Evolutionary conservation across 2,888 invertebrate genomes (phyloP), one percentile per base, ranked within the genome.

Genomic region (Scelioninae gen. 1): DNA sequence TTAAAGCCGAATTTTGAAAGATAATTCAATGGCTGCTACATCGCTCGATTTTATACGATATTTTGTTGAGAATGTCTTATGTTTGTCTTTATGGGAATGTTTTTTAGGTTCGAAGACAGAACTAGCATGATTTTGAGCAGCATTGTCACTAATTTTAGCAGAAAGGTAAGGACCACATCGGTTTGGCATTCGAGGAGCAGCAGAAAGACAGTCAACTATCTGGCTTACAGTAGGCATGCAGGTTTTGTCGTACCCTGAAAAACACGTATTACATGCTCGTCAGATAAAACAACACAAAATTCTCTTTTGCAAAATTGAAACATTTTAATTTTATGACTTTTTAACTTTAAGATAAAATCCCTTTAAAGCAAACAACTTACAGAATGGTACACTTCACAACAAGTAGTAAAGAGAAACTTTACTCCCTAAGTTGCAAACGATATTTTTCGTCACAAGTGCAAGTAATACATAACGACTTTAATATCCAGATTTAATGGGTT

Each of bases 171-270:
- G 88, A 86, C 91, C 89, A 88, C 91, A 88, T 90, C 90, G 90
- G 87, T 90, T 90, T 87, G 90, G 90, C 89, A 91, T 89, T 86
- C 87, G 89, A 90, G 87, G 91, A 90, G 89, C 91, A 89, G 91
- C 90, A 88, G 90, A 88, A 86, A 90, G 90, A 91, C 90, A 89
- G 90, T 91, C 90, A 91, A 91, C 91, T 90, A 91, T 90, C 90
- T 91, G 90, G 91, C 89, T 91, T 94, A 94, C 92, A 93, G 93
- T 92, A 94, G 94, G 93, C 94, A 94, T 94, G 94, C 94, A 94
- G 94, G 93, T 92, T 92, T 92, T 92, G 91, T 90, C 87, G 91
- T 89, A 90, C 90, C 93, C 93, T 93, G 93, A 82, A 90, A 93
- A 91, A 91, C 89, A 90, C 89, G 90, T 88, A 89, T 90, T 88